Conservation (phyloP, 2,113 vertebrate genomes). For the Microtus pennsylvanicus region DNA sequence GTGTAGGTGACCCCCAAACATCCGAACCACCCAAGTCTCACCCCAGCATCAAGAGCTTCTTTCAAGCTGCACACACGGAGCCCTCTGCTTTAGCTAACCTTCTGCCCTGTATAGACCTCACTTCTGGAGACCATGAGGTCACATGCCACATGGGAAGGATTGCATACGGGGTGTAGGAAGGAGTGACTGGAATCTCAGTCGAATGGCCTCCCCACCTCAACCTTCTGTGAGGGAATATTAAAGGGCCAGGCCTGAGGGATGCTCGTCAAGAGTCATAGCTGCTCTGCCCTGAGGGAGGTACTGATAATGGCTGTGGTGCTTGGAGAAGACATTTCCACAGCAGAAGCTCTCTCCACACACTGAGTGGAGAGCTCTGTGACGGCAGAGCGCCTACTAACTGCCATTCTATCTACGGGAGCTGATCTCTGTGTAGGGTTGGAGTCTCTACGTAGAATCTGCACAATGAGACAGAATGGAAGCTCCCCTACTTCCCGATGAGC, state of each 20-base stretch:
- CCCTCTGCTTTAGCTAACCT: neutral
- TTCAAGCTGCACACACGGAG: neutral
- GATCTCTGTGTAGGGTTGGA: neutral
- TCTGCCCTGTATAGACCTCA: neutral
- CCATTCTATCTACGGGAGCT: conserved; percentile 8
- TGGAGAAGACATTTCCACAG: neutral
- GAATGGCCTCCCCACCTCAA: neutral
- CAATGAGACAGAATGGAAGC: neutral
- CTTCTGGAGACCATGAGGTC: neutral
- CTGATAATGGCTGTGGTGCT: neutral
- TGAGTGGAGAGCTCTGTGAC: neutral
- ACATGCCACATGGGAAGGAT: neutral
- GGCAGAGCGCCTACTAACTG: neutral
- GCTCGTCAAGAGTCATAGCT: neutral
- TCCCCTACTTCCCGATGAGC: neutral
- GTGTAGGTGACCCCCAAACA: neutral
- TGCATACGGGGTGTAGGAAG: neutral
- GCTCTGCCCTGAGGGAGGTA: neutral
- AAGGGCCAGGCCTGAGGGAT: neutral
- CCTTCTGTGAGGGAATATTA: neutral
- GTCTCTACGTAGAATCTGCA: neutral
- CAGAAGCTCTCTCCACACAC: neutral
- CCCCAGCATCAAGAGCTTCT: neutral
- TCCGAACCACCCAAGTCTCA: neutral
- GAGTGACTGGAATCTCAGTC: neutral